Base-by-base conservation (phyloP, 1,140 invertebrate species). In the Scaptomyza pallida region DNA sequence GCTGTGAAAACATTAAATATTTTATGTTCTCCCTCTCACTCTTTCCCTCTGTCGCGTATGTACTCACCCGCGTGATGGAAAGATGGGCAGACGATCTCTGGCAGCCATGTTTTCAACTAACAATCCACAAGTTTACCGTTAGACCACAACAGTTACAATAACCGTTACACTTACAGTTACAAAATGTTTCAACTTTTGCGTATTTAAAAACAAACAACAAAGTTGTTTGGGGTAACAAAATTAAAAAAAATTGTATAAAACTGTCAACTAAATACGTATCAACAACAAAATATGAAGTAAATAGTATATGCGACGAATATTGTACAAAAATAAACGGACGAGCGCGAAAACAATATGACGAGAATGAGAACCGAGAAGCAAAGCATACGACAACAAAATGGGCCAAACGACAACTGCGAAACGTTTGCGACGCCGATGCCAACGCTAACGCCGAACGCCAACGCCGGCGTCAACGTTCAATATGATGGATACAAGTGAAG, bases 31-130 rank as follows among this genome's bases (percentile, higher is more conserved):
- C 17, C 3, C 21, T 19, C 3, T 48, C 13, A 19, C 30, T 17
- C 13, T 40, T 5, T 1, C 13, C 15, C 41, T 13, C 26, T 9
- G 3, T 26, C 10, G 5, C 0, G 10, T 26, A 33, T 30, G 17
- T 68, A 94, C 96, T 96, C 94, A 99, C 98, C 99, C 98, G 93
- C 98, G 94, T 89, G 98, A 99, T 89, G 98, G 98, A 93, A 99
- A 99, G 93, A 99, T 96, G 54, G 97, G 94, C 86, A 99, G 94
- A 92, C 95, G 96, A 89, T 99, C 98, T 93, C 96, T 98, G 91
- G 95, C 94, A 91, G 97, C 98, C 97, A 98, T 98, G 92, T 94
- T 95, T 47, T 23, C 12, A 47, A 15, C 9, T 65, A 57, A 23
- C 9, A 4, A 44, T 13, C 16, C 35, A 54, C 33, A 40, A 37